Percentiles rank a stretch among this genome's conserved stretches.
Conservation (phyloP, 2,888 invertebrate species). For the Caradrina kadenii region DNA sequence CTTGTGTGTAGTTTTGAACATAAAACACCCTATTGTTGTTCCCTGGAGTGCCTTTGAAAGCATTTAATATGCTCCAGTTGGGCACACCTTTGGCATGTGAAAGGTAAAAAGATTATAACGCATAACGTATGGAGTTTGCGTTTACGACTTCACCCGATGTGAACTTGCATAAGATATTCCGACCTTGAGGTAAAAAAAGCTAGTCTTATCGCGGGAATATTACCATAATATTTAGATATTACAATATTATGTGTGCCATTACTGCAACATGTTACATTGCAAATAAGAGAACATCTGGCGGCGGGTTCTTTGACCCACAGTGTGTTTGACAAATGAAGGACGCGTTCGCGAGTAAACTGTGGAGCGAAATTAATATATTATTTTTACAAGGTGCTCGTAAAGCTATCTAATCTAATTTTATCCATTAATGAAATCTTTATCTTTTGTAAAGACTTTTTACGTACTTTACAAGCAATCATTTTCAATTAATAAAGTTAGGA, state of each 20-base stretch:
- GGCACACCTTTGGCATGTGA: constrained; percentile 73
- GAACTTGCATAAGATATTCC: constrained; percentile 34
- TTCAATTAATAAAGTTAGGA: neutral
- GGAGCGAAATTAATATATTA: constrained; percentile 27
- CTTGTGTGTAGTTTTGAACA: constrained; percentile 71
- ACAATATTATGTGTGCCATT: constrained; percentile 31
- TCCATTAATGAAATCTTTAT: constrained; percentile 6
- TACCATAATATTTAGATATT: constrained; percentile 32
- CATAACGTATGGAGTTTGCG: constrained; percentile 57
- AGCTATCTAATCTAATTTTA: constrained; percentile 18
- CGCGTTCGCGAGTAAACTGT: constrained; percentile 22
- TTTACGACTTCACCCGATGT: constrained; percentile 57
- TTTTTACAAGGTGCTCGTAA: constrained; percentile 24
- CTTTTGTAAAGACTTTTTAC: neutral
- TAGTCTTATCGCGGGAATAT: constrained; percentile 29
- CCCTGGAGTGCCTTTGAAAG: constrained; percentile 78
- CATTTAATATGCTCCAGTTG: constrained; percentile 80
- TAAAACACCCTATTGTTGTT: constrained; percentile 82
- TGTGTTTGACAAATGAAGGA: constrained; percentile 51
- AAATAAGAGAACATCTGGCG: constrained; percentile 40
- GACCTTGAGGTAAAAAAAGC: constrained; percentile 39
- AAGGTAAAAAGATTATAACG: constrained; percentile 66
- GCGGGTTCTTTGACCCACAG: constrained; percentile 51
- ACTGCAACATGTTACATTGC: constrained; percentile 42
- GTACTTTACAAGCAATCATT: neutral